Percentiles rank a stretch among this genome's conserved stretches.
Evolutionary conservation across 2,113 vertebrate species (phyloP).

Genomic region (Spea multiplicata): DNA sequence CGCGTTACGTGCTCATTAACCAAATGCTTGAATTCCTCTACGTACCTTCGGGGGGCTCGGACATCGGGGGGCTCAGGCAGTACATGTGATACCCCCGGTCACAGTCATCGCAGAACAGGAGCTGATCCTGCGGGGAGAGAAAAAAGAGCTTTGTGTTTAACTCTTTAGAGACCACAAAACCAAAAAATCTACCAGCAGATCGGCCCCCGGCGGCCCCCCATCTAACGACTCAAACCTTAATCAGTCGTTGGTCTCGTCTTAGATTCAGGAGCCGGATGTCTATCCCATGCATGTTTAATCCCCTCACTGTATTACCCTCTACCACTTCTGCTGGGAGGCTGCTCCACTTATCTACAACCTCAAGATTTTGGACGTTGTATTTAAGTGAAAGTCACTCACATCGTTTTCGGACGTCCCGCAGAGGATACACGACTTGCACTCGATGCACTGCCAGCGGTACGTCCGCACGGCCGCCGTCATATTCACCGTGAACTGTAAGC

Average conservation of each 20-base stretch:
- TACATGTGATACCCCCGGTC: conserved; percentile 95
- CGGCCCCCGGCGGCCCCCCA: no score
- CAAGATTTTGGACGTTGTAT: no score
- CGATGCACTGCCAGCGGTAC: conserved; percentile 94
- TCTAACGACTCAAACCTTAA: no score
- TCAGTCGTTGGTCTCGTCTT: no score
- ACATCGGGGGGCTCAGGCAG: conserved; percentile 92
- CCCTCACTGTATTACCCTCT: no score
- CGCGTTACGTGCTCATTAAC: no score
- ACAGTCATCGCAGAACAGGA: conserved; percentile 90
- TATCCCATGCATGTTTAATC: no score
- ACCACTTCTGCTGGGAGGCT: no score
- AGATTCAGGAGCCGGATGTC: no score
- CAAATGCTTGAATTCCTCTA: neutral
- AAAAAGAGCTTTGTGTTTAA: neutral
- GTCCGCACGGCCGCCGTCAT: conserved; percentile 91
- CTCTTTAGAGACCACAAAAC: no score
- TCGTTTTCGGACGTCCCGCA: conserved; percentile 93
- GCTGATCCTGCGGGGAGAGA: conserved; percentile 77
- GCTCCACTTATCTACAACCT: no score
- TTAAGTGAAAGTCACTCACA: conserved; percentile 64
- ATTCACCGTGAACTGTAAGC: conserved; percentile 93
- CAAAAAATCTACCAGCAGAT: no score
- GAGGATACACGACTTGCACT: conserved; percentile 93
- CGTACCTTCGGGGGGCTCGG: conserved; percentile 89